Conservation (phyloP, 2,888 invertebrate genomes). For the Automeris io region DNA sequence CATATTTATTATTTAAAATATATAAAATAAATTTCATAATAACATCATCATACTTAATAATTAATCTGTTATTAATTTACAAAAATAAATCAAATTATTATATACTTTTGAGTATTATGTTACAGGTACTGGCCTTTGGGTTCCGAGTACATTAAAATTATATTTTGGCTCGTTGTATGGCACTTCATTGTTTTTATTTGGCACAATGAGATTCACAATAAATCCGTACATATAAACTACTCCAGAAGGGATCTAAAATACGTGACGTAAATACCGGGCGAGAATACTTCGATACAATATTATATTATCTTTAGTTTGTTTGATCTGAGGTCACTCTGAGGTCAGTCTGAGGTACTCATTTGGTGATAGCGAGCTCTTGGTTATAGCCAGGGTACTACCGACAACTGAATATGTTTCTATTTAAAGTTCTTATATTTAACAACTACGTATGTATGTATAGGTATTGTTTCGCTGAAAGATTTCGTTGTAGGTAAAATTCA, state of each 20-base stretch:
- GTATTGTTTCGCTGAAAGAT: no score
- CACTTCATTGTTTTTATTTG: slow-evolving; percentile 25
- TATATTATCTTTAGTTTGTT: no score
- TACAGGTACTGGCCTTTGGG: slow-evolving; percentile 69
- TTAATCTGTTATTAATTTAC: slow-evolving; percentile 23
- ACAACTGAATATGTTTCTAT: no score
- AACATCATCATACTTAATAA: slow-evolving; percentile 12
- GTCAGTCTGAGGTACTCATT: no score
- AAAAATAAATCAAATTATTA: slow-evolving; percentile 38
- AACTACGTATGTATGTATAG: no score
- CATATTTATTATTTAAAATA: slow-evolving; percentile 9
- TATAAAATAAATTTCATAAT: slow-evolving; percentile 16
- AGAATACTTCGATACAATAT: slow-evolving; percentile 52
- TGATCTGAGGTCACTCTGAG: no score
- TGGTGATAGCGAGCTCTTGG: no score
- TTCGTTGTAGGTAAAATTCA: no score
- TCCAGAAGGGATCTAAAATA: slow-evolving; percentile 47
- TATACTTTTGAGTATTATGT: slow-evolving; percentile 55
- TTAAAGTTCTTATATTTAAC: no score
- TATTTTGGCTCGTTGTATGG: slow-evolving; percentile 11
- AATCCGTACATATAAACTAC: slow-evolving; percentile 40
- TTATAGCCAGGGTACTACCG: no score
- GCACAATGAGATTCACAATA: slow-evolving; percentile 32
- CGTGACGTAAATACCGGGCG: slow-evolving; percentile 62
- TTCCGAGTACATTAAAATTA: slow-evolving; percentile 21